phyloP scores from a whole-genome alignment of 1,140 invertebrate genomes.

The Lasioglossum baleicum region DNA sequence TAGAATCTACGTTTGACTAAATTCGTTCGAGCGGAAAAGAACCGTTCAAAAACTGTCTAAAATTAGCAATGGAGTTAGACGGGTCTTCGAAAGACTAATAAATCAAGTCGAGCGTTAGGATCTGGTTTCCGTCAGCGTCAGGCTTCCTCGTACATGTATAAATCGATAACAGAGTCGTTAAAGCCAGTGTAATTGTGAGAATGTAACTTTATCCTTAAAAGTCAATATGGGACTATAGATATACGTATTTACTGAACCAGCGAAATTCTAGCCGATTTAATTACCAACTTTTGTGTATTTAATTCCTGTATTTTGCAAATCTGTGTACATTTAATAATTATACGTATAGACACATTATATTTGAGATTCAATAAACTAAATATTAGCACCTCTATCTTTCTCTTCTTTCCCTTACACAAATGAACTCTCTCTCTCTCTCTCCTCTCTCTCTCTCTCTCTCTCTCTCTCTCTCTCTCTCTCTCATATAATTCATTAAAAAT shows the following conservation, averaged over 20 bases:
- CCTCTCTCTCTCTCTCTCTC: too few species aligned
- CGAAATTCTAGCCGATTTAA: not conserved
- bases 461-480: too few species aligned
- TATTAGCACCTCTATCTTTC: too few species aligned
- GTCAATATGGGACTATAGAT: not conserved
- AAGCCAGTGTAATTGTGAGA: slow-evolving; percentile 31
- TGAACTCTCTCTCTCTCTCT: too few species aligned
- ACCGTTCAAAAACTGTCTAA: slow-evolving; percentile 4
- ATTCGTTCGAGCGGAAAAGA: not conserved
- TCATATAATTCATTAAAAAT: too few species aligned
- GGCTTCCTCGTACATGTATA: slow-evolving; percentile 23
- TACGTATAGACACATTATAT: too few species aligned
- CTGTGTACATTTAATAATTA: too few species aligned
- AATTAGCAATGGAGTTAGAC: slow-evolving; percentile 19
- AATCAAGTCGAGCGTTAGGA: slow-evolving; percentile 34
- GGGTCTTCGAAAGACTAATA: slow-evolving; percentile 30
- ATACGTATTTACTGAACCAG: not conserved
- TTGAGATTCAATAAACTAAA: too few species aligned
- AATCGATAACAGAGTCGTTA: slow-evolving; percentile 34
- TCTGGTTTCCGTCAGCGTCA: slow-evolving; percentile 34
- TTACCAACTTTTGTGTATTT: too few species aligned
- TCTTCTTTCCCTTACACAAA: too few species aligned
- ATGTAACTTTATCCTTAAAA: slow-evolving; percentile 12
- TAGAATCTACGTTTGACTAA: not conserved
- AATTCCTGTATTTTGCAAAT: too few species aligned